Conservation (phyloP, 1,140 invertebrate genomes). For the Ips typographus region DNA sequence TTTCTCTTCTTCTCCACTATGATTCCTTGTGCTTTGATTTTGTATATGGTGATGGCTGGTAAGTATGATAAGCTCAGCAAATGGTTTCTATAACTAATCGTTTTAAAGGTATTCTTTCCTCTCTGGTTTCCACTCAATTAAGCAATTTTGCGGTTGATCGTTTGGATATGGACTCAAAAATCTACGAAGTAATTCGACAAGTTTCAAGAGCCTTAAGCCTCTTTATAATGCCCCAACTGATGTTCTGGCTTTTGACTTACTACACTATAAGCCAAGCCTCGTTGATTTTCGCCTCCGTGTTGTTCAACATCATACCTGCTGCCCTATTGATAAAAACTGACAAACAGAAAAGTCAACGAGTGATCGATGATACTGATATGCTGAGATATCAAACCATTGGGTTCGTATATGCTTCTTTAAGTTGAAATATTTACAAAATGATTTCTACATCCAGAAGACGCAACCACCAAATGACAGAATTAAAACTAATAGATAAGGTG, state of each 20-base stretch:
- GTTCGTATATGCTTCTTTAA: not conserved
- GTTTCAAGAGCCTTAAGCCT: conserved; percentile 35
- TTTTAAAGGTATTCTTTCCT: conserved; percentile 31
- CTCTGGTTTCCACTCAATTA: conserved; percentile 34
- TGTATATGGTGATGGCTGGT: conserved; percentile 39
- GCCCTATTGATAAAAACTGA: conserved; percentile 27
- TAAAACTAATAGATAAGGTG: conserved; percentile 16
- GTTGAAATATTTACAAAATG: not conserved
- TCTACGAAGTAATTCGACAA: conserved; percentile 34
- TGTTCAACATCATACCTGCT: conserved; percentile 37
- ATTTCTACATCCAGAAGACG: conserved; percentile 9
- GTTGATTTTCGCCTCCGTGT: conserved; percentile 29
- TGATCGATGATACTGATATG: not conserved
- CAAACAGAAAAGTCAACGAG: not conserved
- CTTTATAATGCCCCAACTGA: conserved; percentile 35
- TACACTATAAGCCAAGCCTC: conserved; percentile 28
- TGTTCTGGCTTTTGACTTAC: conserved; percentile 19
- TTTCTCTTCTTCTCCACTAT: conserved; percentile 29
- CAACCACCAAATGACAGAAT: conserved; percentile 36
- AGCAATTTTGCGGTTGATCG: conserved; percentile 23
- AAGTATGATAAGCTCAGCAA: not conserved
- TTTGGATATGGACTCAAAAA: conserved; percentile 29
- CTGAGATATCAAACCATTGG: conserved; percentile 34
- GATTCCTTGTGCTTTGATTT: conserved; percentile 25
- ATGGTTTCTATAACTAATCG: conserved; percentile 1